Conservation (phyloP, 2,797 vertebrate species). For the Leontopithecus rosalia region DNA sequence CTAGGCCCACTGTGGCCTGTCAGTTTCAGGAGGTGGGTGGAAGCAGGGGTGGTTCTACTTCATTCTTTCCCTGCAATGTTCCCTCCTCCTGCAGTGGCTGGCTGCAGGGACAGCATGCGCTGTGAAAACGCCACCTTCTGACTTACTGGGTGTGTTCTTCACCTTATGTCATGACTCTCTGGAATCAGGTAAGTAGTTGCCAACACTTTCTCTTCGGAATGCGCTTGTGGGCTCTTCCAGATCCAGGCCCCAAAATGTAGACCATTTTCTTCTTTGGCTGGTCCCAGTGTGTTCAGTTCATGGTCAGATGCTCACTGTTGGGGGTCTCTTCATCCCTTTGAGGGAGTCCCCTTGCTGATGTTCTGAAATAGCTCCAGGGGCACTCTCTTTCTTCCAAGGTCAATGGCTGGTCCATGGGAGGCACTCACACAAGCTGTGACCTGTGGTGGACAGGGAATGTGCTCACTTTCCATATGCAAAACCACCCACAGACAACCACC, state of each 20-base stretch:
- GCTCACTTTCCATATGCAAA: not conserved
- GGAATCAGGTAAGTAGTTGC: not conserved
- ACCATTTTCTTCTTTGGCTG: not conserved
- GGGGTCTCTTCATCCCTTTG: not conserved
- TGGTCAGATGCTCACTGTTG: not conserved
- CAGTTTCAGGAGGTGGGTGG: not conserved
- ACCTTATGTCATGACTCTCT: not conserved
- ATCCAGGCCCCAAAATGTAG: not conserved
- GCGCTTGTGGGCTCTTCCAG: not conserved
- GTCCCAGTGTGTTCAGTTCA: not conserved
- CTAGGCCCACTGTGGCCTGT: not conserved
- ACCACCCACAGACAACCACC: not conserved
- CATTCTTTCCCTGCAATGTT: not conserved
- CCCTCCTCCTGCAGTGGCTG: not conserved
- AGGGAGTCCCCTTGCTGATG: not conserved
- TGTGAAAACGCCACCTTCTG: not conserved
- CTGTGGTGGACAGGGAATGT: rapidly evolving
- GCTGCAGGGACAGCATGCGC: not conserved
- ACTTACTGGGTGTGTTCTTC: not conserved
- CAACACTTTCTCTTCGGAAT: not conserved
- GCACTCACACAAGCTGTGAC: not conserved
- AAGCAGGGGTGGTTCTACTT: not conserved
- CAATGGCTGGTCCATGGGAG: not conserved
- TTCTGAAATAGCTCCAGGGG: not conserved
- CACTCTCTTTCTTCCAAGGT: not conserved